Conservation (phyloP, 2,888 invertebrate species). For the Tricholauxania praeusta region DNA sequence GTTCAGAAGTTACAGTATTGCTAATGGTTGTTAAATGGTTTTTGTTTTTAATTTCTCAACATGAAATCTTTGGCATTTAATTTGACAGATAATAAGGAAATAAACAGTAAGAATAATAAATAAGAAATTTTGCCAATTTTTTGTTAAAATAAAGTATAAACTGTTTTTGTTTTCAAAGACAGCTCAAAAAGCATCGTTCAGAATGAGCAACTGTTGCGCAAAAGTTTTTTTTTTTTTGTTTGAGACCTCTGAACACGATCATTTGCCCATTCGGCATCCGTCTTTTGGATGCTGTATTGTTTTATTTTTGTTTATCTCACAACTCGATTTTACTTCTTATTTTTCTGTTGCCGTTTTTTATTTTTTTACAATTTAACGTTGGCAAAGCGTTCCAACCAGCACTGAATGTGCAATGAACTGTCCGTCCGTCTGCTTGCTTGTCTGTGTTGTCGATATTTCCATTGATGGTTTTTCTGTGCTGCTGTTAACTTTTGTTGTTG, state of each 20-base stretch:
- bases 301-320: background rate
- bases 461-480: conserved; percentile 58
- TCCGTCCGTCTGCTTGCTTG: conserved; percentile 16
- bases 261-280: background rate
- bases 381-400: background rate
- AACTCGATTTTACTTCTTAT: background rate
- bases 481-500: conserved; percentile 1
- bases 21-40: too few relatives aligned
- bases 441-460: conserved; percentile 49
- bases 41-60: too few relatives aligned
- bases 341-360: background rate
- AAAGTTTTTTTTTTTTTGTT: conserved; percentile 1
- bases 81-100: too few relatives aligned
- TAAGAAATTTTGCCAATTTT: too few relatives aligned
- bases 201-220: too few relatives aligned
- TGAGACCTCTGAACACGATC: background rate
- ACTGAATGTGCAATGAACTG: conserved; percentile 41
- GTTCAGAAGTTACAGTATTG: too few relatives aligned
- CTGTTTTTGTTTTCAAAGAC: too few relatives aligned
- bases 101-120: too few relatives aligned
- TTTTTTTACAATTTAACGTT: conserved; percentile 14
- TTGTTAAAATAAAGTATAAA: too few relatives aligned
- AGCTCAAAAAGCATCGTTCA: too few relatives aligned
- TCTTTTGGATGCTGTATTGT: background rate
- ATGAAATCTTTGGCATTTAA: too few relatives aligned